Evolutionary conservation across 2,888 invertebrate species (phyloP), one percentile per base, ranked within the genome.

Genomic region (Lobophora halterata): DNA sequence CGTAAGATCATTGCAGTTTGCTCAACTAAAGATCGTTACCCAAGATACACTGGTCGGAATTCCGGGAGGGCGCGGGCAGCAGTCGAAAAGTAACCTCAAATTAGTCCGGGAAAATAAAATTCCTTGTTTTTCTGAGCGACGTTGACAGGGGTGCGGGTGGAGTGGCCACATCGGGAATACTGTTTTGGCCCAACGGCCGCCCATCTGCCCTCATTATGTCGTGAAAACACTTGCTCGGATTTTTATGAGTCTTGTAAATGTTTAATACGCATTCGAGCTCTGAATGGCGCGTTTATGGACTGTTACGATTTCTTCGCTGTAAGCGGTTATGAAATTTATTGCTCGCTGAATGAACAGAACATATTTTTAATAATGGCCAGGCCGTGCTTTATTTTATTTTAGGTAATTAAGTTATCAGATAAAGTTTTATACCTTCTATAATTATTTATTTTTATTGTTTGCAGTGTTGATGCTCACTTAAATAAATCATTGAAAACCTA

Each of bases 31-130:
- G 47, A 43, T 46, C 40, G 31, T 40, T 38, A 46, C 38, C 37
- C 37, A 43, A 45, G 49, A 55, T 43, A 53, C 42, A 56, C 52
- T 57, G 58, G 55, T 51, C 50, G 56, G 64, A 63, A 63, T 64
- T 61, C 62, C 57, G 57, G 52, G 40, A 56, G 50, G 49, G 37
- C 42, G 38, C 42, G 51, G 38, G 38, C 52, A 61, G 61, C 57
- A 61, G 50, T 60, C 61, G 60, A 65, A 66, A 59, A 67, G 62
- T 63, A 65, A 71, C 72, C 71, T 70, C 72, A 73, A 77, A 79
- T 77, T 75, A 74, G 70, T 61, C 57, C 52, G 58, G 55, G 61
- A 74, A 74, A 78, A 72, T 71, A 78, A 76, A 73, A 66, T 47
- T 56, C 61, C 60, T 58, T 62, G 65, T 70, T 73, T 67, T 67